A percentile compares a stretch with the other conserved stretches of the same genome.
phyloP scores from a whole-genome alignment of 2,113 vertebrate species.

The Leptocoma aspasia region DNA sequence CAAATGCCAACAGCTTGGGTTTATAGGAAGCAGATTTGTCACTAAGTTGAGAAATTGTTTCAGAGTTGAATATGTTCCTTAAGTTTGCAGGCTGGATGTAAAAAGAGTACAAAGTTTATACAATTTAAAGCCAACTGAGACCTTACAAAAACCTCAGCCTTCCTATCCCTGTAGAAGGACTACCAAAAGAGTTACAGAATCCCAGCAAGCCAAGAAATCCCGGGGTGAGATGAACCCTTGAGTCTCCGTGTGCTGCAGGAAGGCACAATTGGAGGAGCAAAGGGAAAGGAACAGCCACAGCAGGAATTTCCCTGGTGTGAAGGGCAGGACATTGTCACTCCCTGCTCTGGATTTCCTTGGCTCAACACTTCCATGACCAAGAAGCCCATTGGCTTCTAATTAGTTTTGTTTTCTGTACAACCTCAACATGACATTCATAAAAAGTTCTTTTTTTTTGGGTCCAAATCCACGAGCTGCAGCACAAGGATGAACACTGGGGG shows the following conservation, averaged over 20 bases:
- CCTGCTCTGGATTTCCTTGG: not conserved
- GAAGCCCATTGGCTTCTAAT: not conserved
- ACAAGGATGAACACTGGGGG: not conserved
- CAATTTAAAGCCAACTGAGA: slow-evolving; percentile 31
- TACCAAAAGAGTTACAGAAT: not conserved
- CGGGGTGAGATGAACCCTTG: not conserved
- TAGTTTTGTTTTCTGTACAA: not conserved
- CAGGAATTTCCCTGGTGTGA: not conserved
- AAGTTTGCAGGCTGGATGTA: not conserved
- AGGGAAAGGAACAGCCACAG: not conserved
- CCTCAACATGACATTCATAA: fast-evolving
- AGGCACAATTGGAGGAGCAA: not conserved
- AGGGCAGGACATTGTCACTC: not conserved
- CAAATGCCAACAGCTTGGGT: slow-evolving; percentile 56
- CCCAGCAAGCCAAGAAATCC: not conserved
- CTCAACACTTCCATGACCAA: not conserved
- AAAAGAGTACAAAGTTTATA: slow-evolving; percentile 14
- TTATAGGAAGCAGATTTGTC: slow-evolving; percentile 65
- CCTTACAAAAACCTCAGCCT: slow-evolving; percentile 33
- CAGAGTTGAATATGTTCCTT: slow-evolving; percentile 5
- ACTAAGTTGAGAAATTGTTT: slow-evolving; percentile 38
- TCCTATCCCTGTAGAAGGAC: not conserved
- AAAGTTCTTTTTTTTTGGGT: not conserved
- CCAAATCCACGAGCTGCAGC: fast-evolving
- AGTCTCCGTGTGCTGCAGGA: not conserved